phyloP scores from a whole-genome alignment of 64 coral and sea anemone species.

The Exaiptasia diaphana region DNA sequence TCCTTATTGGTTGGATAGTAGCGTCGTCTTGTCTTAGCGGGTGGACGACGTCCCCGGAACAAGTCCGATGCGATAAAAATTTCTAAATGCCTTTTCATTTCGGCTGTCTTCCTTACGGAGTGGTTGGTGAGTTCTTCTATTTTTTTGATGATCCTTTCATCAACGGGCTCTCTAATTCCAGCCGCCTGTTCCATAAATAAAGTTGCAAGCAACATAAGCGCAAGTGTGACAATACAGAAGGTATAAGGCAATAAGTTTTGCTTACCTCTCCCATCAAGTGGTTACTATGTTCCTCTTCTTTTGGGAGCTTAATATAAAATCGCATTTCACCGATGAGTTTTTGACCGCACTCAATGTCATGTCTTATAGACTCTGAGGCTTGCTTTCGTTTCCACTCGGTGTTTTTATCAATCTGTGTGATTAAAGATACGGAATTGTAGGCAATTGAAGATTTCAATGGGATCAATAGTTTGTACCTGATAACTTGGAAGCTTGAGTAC shows the following conservation, averaged over 20 bases:
- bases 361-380: neutral
- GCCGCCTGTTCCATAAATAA: no score
- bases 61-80: constrained; percentile 7
- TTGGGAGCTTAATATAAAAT: constrained; percentile 16
- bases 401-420: neutral
- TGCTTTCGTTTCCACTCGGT: neutral
- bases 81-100: constrained; percentile 44
- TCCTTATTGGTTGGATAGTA: constrained; percentile 9
- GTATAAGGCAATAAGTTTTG: no score
- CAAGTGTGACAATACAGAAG: no score
- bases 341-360: neutral
- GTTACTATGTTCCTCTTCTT: constrained; percentile 25
- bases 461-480: neutral
- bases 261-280: constrained; percentile 49
- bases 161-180: constrained; percentile 42
- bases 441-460: neutral
- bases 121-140: constrained; percentile 27
- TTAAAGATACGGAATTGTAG: neutral
- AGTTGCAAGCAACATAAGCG: no score
- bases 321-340: neutral
- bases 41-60: constrained; percentile 1
- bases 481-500: neutral
- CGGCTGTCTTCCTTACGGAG: constrained; percentile 9
- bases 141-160: constrained; percentile 22
- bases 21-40: neutral